Evolutionary conservation across 2,797 vertebrate genomes (phyloP).

Genomic region (Melanotaenia parkinsoni): DNA sequence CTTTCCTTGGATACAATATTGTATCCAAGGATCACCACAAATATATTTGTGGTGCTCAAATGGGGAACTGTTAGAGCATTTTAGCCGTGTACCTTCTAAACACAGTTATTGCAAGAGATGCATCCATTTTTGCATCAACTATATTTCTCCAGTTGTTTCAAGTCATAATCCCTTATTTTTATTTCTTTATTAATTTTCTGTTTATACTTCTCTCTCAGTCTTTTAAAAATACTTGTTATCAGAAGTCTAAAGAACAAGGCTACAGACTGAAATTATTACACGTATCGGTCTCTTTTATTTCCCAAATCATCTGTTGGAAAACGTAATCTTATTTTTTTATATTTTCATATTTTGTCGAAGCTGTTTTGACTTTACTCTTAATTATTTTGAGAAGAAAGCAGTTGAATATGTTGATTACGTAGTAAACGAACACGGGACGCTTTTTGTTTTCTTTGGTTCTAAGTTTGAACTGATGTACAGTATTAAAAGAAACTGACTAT

Average conservation of each 20-base stretch:
- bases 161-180: background rate
- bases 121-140: background rate
- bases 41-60: conserved; percentile 28
- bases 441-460: background rate
- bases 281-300: background rate
- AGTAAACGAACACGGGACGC: background rate
- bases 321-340: background rate
- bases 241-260: background rate
- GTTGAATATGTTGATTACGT: background rate
- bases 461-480: background rate
- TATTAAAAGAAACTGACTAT: background rate
- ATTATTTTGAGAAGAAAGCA: conserved; percentile 1
- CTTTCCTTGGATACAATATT: conserved; percentile 17
- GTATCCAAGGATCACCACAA: too few species aligned
- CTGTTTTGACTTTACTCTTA: background rate
- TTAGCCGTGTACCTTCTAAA: background rate
- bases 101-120: background rate
- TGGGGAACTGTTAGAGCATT: conserved; percentile 28
- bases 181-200: background rate
- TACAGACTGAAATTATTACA: background rate
- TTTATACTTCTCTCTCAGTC: background rate
- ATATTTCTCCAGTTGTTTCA: background rate
- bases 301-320: background rate
- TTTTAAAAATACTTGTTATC: background rate
- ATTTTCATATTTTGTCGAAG: background rate